phyloP scores from a whole-genome alignment of 2,888 invertebrate genomes.

The Torymus tubicola region DNA sequence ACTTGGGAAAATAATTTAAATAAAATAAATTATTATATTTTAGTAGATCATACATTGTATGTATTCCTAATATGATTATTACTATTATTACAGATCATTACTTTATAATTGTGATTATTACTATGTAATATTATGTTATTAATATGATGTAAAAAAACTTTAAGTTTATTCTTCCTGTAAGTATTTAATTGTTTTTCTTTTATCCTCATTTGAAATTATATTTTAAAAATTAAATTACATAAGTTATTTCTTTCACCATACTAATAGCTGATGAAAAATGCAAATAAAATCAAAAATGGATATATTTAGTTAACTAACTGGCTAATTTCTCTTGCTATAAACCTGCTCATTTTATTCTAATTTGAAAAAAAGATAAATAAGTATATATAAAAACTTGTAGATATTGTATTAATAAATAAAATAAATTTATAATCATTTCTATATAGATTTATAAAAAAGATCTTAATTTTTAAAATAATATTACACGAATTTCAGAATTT shows the following conservation, averaged over 20 bases:
- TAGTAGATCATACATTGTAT: conserved; percentile 65
- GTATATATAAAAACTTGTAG: neutral
- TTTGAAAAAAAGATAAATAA: neutral
- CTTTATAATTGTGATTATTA: conserved; percentile 52
- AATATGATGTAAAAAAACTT: conserved; percentile 70
- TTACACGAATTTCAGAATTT: too few relatives aligned
- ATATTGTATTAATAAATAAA: too few relatives aligned
- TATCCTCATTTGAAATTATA: conserved; percentile 41
- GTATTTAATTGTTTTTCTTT: conserved; percentile 57
- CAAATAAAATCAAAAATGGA: conserved; percentile 62
- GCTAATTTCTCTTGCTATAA: conserved; percentile 27
- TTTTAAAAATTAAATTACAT: conserved; percentile 24
- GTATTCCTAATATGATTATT: conserved; percentile 55
- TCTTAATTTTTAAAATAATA: too few relatives aligned
- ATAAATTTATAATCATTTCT: too few relatives aligned
- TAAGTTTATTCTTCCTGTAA: conserved; percentile 63
- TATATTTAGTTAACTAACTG: conserved; percentile 57
- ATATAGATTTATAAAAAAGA: too few relatives aligned
- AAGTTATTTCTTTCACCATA: conserved; percentile 23
- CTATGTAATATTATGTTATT: conserved; percentile 57
- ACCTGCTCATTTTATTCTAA: neutral
- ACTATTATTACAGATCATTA: conserved; percentile 42
- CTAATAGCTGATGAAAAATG: conserved; percentile 43
- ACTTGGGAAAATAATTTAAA: conserved; percentile 33
- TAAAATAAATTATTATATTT: conserved; percentile 64